phyloP scores from a whole-genome alignment of 2,797 vertebrate genomes.

The Tolypeutes matacus region DNA sequence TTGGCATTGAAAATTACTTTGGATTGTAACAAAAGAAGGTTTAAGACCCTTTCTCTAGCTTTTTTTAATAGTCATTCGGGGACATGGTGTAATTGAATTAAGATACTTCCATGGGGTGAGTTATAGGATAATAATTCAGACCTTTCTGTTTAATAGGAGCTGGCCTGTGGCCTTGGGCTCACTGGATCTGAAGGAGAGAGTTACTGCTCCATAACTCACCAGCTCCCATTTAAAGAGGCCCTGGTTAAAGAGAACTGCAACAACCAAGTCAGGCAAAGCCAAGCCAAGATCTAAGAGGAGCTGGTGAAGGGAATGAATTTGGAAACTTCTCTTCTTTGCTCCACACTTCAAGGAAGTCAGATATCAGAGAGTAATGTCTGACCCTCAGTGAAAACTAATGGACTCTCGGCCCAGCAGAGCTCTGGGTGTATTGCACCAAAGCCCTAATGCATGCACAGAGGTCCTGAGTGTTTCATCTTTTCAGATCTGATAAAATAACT shows the following conservation, averaged over 20 bases:
- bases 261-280: background rate
- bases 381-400: background rate
- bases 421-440: background rate
- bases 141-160: slow-evolving; percentile 59
- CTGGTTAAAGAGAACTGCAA: slow-evolving; percentile 58
- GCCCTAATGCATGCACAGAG: background rate
- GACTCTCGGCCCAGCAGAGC: background rate
- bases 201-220: slow-evolving; percentile 73
- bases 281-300: background rate
- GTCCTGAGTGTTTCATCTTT: background rate
- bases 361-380: slow-evolving; percentile 26
- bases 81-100: slow-evolving; percentile 68
- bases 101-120: slow-evolving; percentile 65
- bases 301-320: background rate
- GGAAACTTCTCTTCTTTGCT: background rate
- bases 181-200: slow-evolving; percentile 59
- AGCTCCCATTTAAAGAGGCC: slow-evolving; percentile 42
- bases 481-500: background rate
- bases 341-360: slow-evolving; percentile 12
- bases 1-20: slow-evolving; percentile 73
- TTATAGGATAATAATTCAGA: slow-evolving; percentile 73
- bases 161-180: slow-evolving; percentile 68
- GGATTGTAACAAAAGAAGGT: slow-evolving; percentile 65
- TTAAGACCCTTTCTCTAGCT: slow-evolving; percentile 64
- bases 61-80: slow-evolving; percentile 68